phyloP scores from a whole-genome alignment of 2,113 vertebrate species.

The Octodon degus region DNA sequence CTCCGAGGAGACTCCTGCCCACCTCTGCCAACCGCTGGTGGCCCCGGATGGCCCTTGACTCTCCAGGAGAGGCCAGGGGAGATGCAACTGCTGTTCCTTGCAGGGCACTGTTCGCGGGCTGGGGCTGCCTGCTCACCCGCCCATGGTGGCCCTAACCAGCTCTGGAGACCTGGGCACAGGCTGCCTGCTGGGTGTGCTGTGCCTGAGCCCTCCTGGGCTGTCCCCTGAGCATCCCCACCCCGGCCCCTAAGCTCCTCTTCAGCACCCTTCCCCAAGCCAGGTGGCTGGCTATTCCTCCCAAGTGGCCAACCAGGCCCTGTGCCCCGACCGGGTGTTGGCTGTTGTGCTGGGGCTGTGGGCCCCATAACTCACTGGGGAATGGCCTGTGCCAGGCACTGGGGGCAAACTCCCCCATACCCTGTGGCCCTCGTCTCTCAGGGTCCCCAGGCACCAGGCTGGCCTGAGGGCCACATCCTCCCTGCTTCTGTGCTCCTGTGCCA shows the following conservation, averaged over 20 bases:
- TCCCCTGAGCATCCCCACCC: background rate
- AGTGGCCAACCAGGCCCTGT: background rate
- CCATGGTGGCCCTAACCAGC: background rate
- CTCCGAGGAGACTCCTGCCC: background rate
- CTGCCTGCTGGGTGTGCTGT: too few relatives aligned
- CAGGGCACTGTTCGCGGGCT: background rate
- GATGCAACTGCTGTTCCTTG: background rate
- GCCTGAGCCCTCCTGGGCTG: fast-evolving
- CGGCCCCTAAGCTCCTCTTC: background rate
- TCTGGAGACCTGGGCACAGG: background rate
- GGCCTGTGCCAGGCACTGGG: background rate
- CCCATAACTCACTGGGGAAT: background rate
- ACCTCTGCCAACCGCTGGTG: background rate
- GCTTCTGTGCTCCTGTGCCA: background rate
- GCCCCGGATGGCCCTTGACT: background rate
- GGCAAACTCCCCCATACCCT: too few relatives aligned
- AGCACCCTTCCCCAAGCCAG: background rate
- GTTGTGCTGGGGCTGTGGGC: background rate
- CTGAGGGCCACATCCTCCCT: background rate
- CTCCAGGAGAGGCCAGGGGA: background rate
- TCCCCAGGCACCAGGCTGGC: background rate
- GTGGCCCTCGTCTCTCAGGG: background rate
- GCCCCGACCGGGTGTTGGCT: background rate
- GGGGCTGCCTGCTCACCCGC: background rate
- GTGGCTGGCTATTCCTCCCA: too few relatives aligned